phyloP scores from a whole-genome alignment of 2,113 vertebrate genomes.

The Pterocles gutturalis region DNA sequence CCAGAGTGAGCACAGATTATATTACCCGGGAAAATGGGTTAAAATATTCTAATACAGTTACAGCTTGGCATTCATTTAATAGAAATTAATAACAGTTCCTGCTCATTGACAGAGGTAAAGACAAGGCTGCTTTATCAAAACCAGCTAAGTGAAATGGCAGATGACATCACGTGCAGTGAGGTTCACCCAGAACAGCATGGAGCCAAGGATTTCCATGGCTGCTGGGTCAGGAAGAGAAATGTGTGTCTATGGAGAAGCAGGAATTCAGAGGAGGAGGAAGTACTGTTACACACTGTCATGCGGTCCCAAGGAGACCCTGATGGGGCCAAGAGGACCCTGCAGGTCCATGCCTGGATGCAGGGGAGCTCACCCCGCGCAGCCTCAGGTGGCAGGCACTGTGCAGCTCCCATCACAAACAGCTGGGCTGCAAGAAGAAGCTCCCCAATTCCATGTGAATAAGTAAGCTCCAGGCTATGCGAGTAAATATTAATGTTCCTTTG shows the following conservation, averaged over 20 bases:
- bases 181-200: not conserved
- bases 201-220: not conserved
- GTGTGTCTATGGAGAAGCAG: not conserved
- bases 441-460: not conserved
- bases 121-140: not conserved
- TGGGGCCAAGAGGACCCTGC: not conserved
- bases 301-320: not conserved
- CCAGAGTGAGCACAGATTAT: not conserved
- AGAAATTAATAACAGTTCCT: not conserved
- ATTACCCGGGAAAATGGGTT: not conserved
- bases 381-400: not conserved
- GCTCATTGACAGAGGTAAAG: rapidly evolving
- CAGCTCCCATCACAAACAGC: not conserved
- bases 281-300: rapidly evolving
- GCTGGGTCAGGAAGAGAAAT: not conserved
- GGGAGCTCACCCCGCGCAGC: too few species aligned
- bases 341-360: too few species aligned
- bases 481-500: not conserved
- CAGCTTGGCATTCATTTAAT: not conserved
- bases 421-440: not conserved
- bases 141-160: not conserved
- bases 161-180: not conserved
- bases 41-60: not conserved
- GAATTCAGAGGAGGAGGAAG: not conserved
- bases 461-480: not conserved